These are phyloP conservation scores for Pogonognathellus flavescens DNA, from an alignment of 1,140 invertebrate species.

Conservation along the genomic window DNA sequence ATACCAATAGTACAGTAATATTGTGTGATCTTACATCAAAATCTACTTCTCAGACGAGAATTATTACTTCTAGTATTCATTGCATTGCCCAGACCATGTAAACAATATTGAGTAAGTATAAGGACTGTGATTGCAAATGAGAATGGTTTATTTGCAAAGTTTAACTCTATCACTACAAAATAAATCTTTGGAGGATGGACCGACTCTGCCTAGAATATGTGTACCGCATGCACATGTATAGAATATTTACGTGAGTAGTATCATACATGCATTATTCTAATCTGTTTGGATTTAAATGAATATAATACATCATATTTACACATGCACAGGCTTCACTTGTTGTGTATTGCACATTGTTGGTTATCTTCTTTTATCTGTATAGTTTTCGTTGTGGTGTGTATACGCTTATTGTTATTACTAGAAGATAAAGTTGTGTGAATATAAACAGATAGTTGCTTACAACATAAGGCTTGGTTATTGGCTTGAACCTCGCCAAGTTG, in stretches of 20 bases:
- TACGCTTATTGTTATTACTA: not conserved
- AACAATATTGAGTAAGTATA: slow-evolving; percentile 12
- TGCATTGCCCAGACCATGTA: not conserved
- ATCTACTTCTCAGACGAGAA: not conserved
- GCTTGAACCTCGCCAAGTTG: slow-evolving; percentile 27
- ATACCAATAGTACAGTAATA: not conserved
- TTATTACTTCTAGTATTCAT: not conserved
- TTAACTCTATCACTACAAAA: slow-evolving; percentile 35
- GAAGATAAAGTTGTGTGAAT: not conserved
- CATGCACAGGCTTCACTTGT: not conserved
- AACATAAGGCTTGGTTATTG: not conserved
- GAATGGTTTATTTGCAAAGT: slow-evolving; percentile 40
- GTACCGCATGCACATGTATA: not conserved
- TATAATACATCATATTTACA: not conserved
- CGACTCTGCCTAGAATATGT: not conserved
- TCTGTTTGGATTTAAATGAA: not conserved
- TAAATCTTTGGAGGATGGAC: slow-evolving; percentile 30
- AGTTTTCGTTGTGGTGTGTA: no score
- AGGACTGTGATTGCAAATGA: slow-evolving; percentile 30
- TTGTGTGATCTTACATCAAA: not conserved
- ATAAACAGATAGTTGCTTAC: no score
- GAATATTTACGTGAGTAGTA: no score
- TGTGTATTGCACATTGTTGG: not conserved
- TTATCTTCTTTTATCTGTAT: not conserved
- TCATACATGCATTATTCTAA: no score